Percentiles rank a stretch among this genome's conserved stretches.
Evolutionary conservation across 2,797 vertebrate species (phyloP).

Genomic region (Siniperca undulata): DNA sequence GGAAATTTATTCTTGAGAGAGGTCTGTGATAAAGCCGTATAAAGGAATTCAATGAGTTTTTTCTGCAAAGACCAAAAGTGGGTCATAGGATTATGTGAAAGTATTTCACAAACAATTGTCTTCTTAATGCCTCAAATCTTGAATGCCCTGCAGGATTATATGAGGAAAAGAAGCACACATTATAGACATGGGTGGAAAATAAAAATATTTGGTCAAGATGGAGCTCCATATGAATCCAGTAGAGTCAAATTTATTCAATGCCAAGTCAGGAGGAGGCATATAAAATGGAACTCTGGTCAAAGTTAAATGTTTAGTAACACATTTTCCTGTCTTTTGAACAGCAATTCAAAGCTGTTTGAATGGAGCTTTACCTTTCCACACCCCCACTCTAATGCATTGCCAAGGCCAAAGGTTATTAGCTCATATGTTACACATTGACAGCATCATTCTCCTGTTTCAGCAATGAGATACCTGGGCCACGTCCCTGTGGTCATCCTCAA

Average conservation of each 20-base stretch:
- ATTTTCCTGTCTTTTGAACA: conserved; percentile 29
- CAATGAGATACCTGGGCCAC: conserved; percentile 76
- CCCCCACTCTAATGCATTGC: conserved; percentile 47
- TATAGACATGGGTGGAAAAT: conserved; percentile 27
- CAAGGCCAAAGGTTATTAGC: conserved; percentile 70
- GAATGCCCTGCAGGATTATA: conserved; percentile 58
- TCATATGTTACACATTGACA: conserved; percentile 80
- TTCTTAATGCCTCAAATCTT: conserved; percentile 61
- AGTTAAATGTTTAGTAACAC: conserved; percentile 24
- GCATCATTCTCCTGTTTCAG: conserved; percentile 79
- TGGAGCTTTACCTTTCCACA: conserved; percentile 47
- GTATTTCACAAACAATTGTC: conserved; percentile 72
- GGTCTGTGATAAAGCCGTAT: conserved; percentile 53
- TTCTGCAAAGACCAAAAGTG: conserved; percentile 65
- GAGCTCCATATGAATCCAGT: neutral
- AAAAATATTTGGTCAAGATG: conserved; percentile 30
- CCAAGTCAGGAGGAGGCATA: neutral
- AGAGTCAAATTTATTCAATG: neutral
- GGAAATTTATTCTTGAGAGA: conserved; percentile 65
- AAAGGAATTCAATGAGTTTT: conserved; percentile 60
- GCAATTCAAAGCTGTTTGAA: conserved; percentile 41
- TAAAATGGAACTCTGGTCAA: neutral
- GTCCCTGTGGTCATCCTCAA: conserved; percentile 69
- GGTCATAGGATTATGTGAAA: conserved; percentile 76
- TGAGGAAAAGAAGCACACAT: conserved; percentile 31